These are phyloP conservation scores for Biston betularia DNA, from an alignment of 2,888 invertebrate species.

Conservation along the genomic window DNA sequence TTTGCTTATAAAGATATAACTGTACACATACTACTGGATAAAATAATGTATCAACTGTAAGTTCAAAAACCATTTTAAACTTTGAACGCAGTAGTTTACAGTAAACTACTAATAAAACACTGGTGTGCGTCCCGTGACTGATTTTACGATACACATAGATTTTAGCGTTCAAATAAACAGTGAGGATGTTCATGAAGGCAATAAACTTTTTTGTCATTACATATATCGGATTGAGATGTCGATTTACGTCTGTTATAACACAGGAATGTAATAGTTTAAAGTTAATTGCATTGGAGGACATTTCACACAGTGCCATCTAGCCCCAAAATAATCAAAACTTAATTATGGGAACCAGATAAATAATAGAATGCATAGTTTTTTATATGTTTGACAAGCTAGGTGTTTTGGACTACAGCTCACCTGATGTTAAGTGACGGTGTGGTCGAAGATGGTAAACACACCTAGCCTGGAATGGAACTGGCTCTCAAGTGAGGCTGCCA, in stretches of 20 bases:
- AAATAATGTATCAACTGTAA: neutral
- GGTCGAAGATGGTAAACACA: too few species aligned
- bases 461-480: too few species aligned
- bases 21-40: neutral
- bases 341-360: too few species aligned
- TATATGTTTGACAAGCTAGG: too few species aligned
- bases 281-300: neutral
- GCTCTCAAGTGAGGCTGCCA: too few species aligned
- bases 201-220: conserved; percentile 30
- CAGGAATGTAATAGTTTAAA: neutral
- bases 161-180: conserved; percentile 30
- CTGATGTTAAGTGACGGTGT: too few species aligned
- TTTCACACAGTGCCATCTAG: too few species aligned
- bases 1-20: neutral
- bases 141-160: conserved; percentile 32
- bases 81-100: conserved; percentile 1
- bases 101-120: conserved; percentile 22
- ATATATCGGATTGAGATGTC: conserved; percentile 14
- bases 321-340: too few species aligned
- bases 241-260: neutral
- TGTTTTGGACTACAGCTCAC: too few species aligned
- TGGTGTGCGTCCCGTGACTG: conserved; percentile 25
- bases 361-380: too few species aligned
- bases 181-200: conserved; percentile 11
- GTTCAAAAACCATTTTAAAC: conserved; percentile 2